Percentiles rank a stretch among this genome's conserved stretches.
Conservation (phyloP, 2,797 vertebrate species). For the Anas acuta region DNA sequence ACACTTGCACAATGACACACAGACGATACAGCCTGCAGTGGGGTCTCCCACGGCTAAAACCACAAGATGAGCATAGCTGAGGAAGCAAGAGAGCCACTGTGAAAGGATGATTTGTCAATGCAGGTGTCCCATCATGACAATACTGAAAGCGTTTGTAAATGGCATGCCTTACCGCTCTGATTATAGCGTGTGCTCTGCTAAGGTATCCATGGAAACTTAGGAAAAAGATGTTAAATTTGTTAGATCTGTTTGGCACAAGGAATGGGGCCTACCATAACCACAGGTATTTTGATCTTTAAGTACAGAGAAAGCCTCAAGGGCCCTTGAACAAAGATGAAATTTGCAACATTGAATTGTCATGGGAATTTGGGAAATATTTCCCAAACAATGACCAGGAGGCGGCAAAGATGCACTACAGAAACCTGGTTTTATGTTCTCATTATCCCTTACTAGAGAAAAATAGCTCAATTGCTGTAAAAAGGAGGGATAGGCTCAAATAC, state of each 20-base stretch:
- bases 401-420: neutral
- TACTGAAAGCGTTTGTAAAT: constrained; percentile 25
- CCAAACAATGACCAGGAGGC: neutral
- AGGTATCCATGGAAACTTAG: constrained; percentile 76
- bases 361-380: neutral
- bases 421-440: neutral
- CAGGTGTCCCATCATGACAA: constrained; percentile 16
- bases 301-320: neutral
- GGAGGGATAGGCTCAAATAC: neutral
- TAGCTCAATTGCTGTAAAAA: rapidly evolving
- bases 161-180: constrained; percentile 37
- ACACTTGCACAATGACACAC: neutral
- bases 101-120: constrained; percentile 3
- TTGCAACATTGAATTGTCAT: neutral
- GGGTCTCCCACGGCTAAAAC: constrained; percentile 6
- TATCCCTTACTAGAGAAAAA: neutral
- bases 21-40: neutral
- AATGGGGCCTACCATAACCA: neutral
- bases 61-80: neutral
- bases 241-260: constrained; percentile 30
- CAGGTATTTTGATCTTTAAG: constrained; percentile 23
- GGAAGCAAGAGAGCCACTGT: neutral
- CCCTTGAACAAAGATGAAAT: neutral
- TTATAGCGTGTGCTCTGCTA: constrained; percentile 30
- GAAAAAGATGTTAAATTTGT: constrained; percentile 62